Evolutionary conservation across 2,888 invertebrate species (phyloP).

Genomic region (Callosobruchus maculatus): DNA sequence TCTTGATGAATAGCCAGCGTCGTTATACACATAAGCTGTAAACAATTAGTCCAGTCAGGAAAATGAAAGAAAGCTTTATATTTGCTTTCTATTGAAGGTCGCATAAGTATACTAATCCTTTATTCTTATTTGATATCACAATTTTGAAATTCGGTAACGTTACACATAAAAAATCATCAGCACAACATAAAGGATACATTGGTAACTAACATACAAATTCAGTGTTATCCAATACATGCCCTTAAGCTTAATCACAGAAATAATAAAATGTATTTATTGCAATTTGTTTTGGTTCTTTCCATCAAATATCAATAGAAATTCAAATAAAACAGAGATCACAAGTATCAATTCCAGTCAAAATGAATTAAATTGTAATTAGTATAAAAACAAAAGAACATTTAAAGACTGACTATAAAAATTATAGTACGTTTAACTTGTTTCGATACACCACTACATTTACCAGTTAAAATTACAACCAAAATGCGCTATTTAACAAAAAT

Average conservation of each 20-base stretch:
- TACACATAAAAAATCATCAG: conserved; percentile 36
- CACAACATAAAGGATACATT: conserved; percentile 22
- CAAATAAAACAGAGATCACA: not conserved
- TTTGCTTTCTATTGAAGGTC: not conserved
- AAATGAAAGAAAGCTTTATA: no score
- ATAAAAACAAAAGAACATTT: no score
- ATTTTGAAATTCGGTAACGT: conserved; percentile 51
- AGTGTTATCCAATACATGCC: conserved; percentile 14
- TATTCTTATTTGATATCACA: conserved; percentile 43
- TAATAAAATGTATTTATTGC: conserved; percentile 3
- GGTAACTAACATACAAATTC: conserved; percentile 21
- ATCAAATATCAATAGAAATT: not conserved
- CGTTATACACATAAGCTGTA: no score
- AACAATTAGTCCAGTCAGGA: no score
- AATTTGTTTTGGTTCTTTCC: not conserved
- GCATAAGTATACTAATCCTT: conserved; percentile 22
- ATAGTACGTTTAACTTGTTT: not conserved
- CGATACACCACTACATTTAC: not conserved
- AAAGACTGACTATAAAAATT: not conserved
- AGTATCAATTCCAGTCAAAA: not conserved
- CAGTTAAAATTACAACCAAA: not conserved
- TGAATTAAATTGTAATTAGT: not conserved
- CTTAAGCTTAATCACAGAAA: conserved; percentile 23
- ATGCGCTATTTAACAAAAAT: not conserved
- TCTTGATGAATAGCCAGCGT: no score